phyloP scores from a whole-genome alignment of 2,797 vertebrate species.

The Botia almorhae region DNA sequence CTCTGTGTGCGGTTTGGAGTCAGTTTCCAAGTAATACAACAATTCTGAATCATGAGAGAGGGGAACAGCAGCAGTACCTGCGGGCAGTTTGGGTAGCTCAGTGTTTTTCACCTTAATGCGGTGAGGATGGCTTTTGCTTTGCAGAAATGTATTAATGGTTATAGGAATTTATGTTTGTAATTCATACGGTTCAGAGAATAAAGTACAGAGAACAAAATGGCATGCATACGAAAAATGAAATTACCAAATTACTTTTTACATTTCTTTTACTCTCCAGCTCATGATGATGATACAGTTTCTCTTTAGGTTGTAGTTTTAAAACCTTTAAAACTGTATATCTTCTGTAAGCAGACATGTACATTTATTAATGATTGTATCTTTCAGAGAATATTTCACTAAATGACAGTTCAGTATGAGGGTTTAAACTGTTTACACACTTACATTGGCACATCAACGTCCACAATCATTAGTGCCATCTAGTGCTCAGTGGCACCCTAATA shows the following conservation, averaged over 20 bases:
- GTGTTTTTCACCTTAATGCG: too few relatives aligned
- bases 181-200: neutral
- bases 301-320: neutral
- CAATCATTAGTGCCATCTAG: conserved; percentile 93
- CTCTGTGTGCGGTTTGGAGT: conserved; percentile 9
- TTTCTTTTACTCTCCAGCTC: neutral
- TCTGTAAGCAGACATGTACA: neutral
- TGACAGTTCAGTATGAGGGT: neutral
- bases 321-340: neutral
- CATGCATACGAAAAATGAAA: too few relatives aligned
- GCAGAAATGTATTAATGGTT: too few relatives aligned
- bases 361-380: neutral
- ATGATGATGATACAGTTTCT: neutral
- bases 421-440: neutral
- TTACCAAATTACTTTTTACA: too few relatives aligned
- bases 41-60: neutral
- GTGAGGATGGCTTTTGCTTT: neutral
- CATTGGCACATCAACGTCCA: neutral
- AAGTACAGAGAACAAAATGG: neutral
- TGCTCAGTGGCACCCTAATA: conserved; percentile 67
- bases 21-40: neutral
- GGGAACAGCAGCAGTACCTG: neutral
- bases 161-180: neutral
- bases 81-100: neutral
- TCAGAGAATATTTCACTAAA: neutral